phyloP scores from a whole-genome alignment of 2,113 vertebrate genomes.

The Rhinopithecus roxellana region DNA sequence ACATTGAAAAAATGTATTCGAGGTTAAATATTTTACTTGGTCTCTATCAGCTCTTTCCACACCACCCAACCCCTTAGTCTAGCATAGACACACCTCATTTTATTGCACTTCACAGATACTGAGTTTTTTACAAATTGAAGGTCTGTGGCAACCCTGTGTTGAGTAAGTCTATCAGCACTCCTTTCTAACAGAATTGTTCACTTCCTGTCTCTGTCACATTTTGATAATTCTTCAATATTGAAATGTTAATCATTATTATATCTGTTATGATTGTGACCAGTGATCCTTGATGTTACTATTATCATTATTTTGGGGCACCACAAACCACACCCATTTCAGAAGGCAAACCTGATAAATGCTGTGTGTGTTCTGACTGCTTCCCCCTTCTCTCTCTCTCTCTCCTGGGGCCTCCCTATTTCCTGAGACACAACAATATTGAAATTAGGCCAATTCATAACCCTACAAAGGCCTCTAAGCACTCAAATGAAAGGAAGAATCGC shows the following conservation, averaged over 20 bases:
- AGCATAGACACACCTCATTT: not conserved
- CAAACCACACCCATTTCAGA: not conserved
- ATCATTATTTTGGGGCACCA: not conserved
- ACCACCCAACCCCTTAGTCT: not conserved
- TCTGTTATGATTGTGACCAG: not conserved
- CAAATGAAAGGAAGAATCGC: not conserved
- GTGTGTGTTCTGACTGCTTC: not conserved
- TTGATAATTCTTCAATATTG: not conserved
- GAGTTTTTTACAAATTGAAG: not conserved
- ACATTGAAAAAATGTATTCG: slow-evolving; percentile 53
- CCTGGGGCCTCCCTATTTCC: not conserved
- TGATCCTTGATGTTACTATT: not conserved
- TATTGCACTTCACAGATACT: not conserved
- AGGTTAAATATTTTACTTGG: slow-evolving; percentile 43
- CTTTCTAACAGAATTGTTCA: not conserved
- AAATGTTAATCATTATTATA: not conserved
- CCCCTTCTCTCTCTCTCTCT: not conserved
- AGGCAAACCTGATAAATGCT: not conserved
- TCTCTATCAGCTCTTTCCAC: slow-evolving; percentile 55
- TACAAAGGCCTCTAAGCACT: not conserved
- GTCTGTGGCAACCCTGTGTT: not conserved
- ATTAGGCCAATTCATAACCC: not conserved
- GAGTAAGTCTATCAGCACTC: not conserved
- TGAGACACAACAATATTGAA: not conserved
- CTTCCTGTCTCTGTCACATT: not conserved